Evolutionary conservation across 2,888 invertebrate genomes (phyloP), one percentile per base, ranked within the genome.

Genomic region (Venusia cambrica): DNA sequence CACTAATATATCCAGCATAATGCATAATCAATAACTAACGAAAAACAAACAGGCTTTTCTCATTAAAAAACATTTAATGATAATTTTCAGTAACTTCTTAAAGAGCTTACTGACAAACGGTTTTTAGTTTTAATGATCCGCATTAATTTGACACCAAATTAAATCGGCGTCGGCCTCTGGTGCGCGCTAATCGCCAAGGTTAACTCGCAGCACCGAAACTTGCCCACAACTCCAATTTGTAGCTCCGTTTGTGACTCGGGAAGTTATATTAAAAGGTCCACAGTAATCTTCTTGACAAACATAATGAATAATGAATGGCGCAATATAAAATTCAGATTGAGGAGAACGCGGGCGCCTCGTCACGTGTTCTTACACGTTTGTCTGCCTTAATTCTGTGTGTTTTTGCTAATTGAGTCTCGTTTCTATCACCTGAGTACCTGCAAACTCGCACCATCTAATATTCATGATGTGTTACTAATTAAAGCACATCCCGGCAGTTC

Each of bases 221-320:
- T 73, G 65, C 72, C 75, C 71, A 49, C 66, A 77, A 79, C 76
- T 77, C 77, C 75, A 79, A 77, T 76, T 81, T 77, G 73, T 69
- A 74, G 68, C 71, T 66, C 62, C 73, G 67, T 70, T 73, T 72
- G 73, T 73, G 65, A 71, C 68, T 73, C 64, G 63, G 63, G 69
- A 79, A 80, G 74, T 88, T 87, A 88, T 87, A 85, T 88, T 87
- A 88, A 87, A 87, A 87, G 80, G 81, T 74, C 78, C 77, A 83
- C 75, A 77, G 81, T 81, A 79, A 83, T 83, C 80, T 83, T 77
- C 81, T 81, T 76, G 69, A 78, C 81, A 84, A 83, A 84, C 77
- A 77, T 72, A 73, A 80, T 78, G 79, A 79, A 80, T 81, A 81
- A 83, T 76, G 73, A 80, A 80, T 78, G 70, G 62, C 67, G 74